Evolutionary conservation across 2,888 invertebrate genomes (phyloP), one percentile per base, ranked within the genome.

Genomic region (Chromoteleia sp.): DNA sequence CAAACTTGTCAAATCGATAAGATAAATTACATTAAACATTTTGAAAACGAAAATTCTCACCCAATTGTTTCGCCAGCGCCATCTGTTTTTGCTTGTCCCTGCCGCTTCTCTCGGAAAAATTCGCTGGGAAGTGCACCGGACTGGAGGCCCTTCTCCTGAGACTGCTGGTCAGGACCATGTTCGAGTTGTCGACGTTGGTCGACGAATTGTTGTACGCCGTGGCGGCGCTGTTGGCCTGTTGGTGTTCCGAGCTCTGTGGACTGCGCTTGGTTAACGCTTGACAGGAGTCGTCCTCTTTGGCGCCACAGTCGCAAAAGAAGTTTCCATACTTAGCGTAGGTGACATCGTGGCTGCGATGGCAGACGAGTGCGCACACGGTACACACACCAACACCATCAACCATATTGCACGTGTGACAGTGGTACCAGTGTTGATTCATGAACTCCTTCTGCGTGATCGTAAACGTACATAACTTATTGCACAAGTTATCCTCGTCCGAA

Each of bases 281-380:
- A 86, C 96, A 96, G 0, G 95, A 94, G 0, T 95, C 95, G 89
- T 98, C 98, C 59, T 98, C 97, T 91, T 98, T 98, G 0, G 98
- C 98, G 1, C 99, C 99, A 90, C 99, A 99, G 92, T 99, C 99
- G 89, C 99, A 99, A 93, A 99, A 99, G 94, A 99, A 99, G 89
- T 98, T 98, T 0, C 99, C 99, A 90, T 97, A 98, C 92, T 99
- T 99, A 61, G 99, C 98, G 90, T 99, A 99, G 3, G 98, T 96
- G 0, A 99, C 96, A 91, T 99, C 99, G 90, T 99, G 99, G 0
- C 97, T 98, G 84, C 97, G 95, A 91, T 99, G 99, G 89, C 99
- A 99, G 6, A 99, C 99, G 67, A 98, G 94, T 0, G 99, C 99
- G 92, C 99, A 99, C 12, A 99, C 96, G 0, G 98, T 97, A 91